Base-by-base conservation (phyloP, 2,888 invertebrate species). In the Corbicula japonica region DNA sequence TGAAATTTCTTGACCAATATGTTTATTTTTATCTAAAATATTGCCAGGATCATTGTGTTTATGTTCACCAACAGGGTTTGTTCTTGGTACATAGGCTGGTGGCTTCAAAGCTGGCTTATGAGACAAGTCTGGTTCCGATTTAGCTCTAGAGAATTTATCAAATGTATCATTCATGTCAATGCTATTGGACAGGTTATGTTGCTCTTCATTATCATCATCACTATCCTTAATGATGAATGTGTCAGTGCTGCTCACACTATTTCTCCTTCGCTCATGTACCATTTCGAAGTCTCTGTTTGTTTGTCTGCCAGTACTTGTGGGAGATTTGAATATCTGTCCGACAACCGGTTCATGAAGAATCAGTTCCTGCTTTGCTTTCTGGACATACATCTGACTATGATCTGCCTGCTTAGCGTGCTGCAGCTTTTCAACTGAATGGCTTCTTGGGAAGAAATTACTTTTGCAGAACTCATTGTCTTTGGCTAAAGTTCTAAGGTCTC, bases 141-240 rank as follows among this genome's bases (percentile, higher is more conserved):
- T 87, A 3, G 86, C 76, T 50, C 81, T 32, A n/a, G 21, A 35
- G 21, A 21, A 28, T 18, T 30, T 28, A 30, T 66, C 41, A n/a
- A 52, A 34, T 2, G 28, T 35, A 52, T 52, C 30, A 18, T 54
- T 52, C n/a, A 38, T 26, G 23, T 38, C 52, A 18, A 52, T 54
- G 28, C 41, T 54, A 41, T 54, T 38, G 38, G 52, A 18, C 34
- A 41, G 38, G 12, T 54, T 66, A 52, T 54, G 54, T 21, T 54
- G 52, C 4, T 23, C 28, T 18, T 78, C 85, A 15, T 28, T 35
- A 23, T 78, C 88, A 41, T 89, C 87, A 72, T 90, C 90, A 76
- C 89, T 89, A 41, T 86, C 84, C 65, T 89, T 91, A 6, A 90
- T 80, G 60, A 91, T 91, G 66, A 91, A 89, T 23, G 91, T 91